A percentile compares a stretch with the other conserved stretches of the same genome.
phyloP scores from a whole-genome alignment of 2,888 invertebrate genomes.

The Lomographa bimaculata region DNA sequence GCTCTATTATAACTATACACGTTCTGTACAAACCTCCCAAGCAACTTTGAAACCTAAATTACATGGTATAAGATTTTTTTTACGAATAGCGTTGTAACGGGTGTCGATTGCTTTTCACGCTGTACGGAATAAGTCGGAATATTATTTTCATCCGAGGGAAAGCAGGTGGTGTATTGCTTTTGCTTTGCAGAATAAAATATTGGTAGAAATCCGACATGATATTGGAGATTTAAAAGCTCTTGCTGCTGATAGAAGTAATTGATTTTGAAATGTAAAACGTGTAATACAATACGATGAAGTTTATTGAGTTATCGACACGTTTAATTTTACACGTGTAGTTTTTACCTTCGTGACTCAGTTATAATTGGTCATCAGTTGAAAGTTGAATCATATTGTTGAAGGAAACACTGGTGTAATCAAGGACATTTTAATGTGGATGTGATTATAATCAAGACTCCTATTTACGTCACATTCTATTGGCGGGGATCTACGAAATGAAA shows the following conservation, averaged over 20 bases:
- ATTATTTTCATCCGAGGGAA: slow-evolving; percentile 66
- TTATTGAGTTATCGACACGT: no score
- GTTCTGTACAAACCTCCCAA: slow-evolving; percentile 11
- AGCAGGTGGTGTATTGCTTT: slow-evolving; percentile 54
- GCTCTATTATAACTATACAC: slow-evolving; percentile 42
- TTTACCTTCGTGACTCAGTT: no score
- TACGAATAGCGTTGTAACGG: slow-evolving; percentile 22
- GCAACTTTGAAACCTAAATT: slow-evolving; percentile 40
- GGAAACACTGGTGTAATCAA: no score
- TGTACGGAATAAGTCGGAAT: slow-evolving; percentile 60
- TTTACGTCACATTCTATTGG: no score
- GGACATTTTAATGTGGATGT: no score
- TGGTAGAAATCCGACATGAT: slow-evolving; percentile 19
- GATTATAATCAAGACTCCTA: no score
- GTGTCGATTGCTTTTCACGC: slow-evolving; percentile 61
- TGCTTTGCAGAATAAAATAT: slow-evolving; percentile 32
- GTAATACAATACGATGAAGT: no score
- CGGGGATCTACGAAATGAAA: no score
- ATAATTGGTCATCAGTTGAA: no score
- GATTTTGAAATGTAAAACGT: slow-evolving; percentile 1
- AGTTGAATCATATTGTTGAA: no score
- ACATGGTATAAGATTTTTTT: slow-evolving; percentile 34
- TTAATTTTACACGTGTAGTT: no score
- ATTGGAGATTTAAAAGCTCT: slow-evolving; percentile 21
- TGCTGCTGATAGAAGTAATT: slow-evolving; percentile 9